phyloP scores from a whole-genome alignment of 2,797 vertebrate genomes.

The Arctocebus calabarensis region DNA sequence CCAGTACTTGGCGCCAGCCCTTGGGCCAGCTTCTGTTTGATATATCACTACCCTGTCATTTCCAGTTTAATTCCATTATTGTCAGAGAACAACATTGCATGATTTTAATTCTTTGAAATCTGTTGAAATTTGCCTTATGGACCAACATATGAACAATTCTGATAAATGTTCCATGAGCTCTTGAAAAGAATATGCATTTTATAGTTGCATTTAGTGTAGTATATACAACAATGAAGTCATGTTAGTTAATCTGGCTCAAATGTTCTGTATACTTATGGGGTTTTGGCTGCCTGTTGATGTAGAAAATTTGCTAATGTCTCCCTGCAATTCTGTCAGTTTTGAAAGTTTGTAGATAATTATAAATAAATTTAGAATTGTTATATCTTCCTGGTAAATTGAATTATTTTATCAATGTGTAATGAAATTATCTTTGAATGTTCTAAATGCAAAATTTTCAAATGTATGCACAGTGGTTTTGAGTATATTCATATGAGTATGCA shows the following conservation, averaged over 20 bases:
- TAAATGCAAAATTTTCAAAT: constrained; percentile 14
- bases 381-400: constrained; percentile 36
- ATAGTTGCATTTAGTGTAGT: not conserved
- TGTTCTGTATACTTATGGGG: constrained; percentile 5
- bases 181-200: constrained; percentile 56
- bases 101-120: constrained; percentile 31
- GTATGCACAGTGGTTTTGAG: constrained; percentile 9
- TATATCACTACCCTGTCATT: constrained; percentile 29
- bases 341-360: constrained; percentile 34
- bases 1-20: constrained; percentile 14
- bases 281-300: constrained; percentile 6
- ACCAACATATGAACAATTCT: constrained; percentile 36
- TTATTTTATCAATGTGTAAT: constrained; percentile 19
- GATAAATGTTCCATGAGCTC: constrained; percentile 4
- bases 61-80: constrained; percentile 50
- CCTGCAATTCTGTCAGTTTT: constrained; percentile 41
- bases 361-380: constrained; percentile 49
- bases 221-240: not conserved
- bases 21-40: constrained; percentile 51
- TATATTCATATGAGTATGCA: not conserved
- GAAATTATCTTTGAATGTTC: constrained; percentile 27
- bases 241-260: constrained; percentile 50
- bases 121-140: constrained; percentile 33
- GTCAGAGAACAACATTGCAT: constrained; percentile 24
- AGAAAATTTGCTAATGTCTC: constrained; percentile 17